Evolutionary conservation across 2,797 vertebrate species (phyloP), one percentile per base, ranked within the genome.

Genomic region (Meda fulgida): DNA sequence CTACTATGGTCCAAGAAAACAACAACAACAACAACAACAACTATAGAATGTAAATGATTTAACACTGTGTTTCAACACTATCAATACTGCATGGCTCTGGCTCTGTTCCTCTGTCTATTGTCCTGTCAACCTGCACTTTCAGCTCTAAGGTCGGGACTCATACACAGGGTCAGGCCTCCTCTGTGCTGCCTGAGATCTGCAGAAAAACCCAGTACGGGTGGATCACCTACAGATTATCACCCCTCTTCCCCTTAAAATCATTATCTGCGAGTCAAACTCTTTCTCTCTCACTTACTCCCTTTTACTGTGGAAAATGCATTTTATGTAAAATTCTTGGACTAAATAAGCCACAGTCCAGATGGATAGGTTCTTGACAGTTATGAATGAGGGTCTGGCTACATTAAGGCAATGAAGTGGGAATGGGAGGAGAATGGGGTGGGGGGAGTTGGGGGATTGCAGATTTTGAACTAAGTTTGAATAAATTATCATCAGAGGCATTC

Each of bases 341-440:
- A 95, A 95, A 96, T 95, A 96, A 95, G 91, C 92, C 73, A 86
- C 73, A 91, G 90, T 93, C 92, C 92, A 92, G 87, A 89, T 94
- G 95, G 96, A 95, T 94, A 90, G 87, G 86, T 94, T 95, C 93
- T 93, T 96, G 94, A 96, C 95, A 96, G 93, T 96, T 95, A 95
- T 93, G 94, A 97, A 96, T 96, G 95, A 94, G 93, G 90, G 89
- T 89, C 86, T 84, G 88, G 89, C 91, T 93, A 90, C 91, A 93
- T 95, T 95, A 95, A 95, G 93, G 91, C 93, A 93, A 91, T 88
- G 92, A 94, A 92, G 91, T 93, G 80, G 85, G 86, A 87, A 93
- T 90, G 92, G 93, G 95, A 78, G 48, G 55, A 80, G 40, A 65
- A 18, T 0, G 38, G 51, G 21, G 55, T 79, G 26, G 26, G 16